Conservation (phyloP, 2,113 vertebrate genomes). For the Laterallus jamaicensis region DNA sequence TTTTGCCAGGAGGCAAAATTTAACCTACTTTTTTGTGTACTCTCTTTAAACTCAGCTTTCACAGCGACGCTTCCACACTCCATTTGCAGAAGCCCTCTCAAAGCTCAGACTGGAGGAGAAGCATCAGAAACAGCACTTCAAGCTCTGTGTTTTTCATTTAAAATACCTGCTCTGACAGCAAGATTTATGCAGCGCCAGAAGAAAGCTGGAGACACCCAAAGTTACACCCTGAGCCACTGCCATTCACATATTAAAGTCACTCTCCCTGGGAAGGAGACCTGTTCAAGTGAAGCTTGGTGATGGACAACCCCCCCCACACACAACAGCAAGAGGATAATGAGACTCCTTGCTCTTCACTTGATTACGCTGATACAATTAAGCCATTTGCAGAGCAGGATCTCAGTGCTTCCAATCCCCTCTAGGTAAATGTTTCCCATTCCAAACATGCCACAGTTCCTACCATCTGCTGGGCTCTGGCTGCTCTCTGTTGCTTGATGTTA, state of each 20-base stretch:
- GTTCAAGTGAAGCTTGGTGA: neutral
- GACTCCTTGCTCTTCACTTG: conserved; percentile 31
- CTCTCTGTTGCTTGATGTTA: conserved; percentile 29
- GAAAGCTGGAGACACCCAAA: neutral
- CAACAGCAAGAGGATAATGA: neutral
- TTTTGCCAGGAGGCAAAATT: neutral
- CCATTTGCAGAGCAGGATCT: conserved; percentile 66
- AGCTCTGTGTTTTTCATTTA: neutral
- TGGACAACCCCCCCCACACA: neutral
- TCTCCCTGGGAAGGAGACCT: neutral
- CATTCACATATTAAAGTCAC: neutral
- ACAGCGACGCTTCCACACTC: neutral
- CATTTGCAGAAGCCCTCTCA: neutral
- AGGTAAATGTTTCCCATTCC: conserved; percentile 73
- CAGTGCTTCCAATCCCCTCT: conserved; percentile 49
- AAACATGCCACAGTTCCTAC: conserved; percentile 38
- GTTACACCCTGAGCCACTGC: neutral
- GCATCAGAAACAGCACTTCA: neutral
- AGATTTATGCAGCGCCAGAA: neutral
- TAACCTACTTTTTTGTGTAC: neutral
- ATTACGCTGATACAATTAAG: conserved; percentile 80
- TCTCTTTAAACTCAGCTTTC: neutral
- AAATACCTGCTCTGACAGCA: neutral
- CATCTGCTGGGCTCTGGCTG: conserved; percentile 58
- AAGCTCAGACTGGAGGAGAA: neutral